Conservation (phyloP, 2,888 invertebrate genomes). For the Polymixis lichenea region DNA sequence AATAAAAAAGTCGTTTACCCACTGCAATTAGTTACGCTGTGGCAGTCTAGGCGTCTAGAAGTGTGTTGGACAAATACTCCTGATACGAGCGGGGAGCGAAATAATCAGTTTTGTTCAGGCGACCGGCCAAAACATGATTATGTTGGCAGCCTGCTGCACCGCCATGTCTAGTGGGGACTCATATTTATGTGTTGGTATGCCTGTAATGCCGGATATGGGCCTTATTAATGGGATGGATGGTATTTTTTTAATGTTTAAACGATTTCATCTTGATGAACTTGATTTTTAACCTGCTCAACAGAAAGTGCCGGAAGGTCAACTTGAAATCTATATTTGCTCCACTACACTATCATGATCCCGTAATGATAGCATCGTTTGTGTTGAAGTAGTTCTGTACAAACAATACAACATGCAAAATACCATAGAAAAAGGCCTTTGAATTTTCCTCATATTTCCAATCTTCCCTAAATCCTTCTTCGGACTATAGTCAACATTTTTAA, state of each 20-base stretch:
- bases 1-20: background rate
- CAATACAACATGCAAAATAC: background rate
- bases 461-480: too few species aligned
- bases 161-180: slow-evolving; percentile 21
- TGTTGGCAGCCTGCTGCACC: slow-evolving; percentile 69
- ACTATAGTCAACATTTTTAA: background rate
- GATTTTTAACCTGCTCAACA: background rate
- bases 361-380: background rate
- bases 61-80: slow-evolving; percentile 47
- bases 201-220: slow-evolving; percentile 39
- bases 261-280: background rate
- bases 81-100: slow-evolving; percentile 58
- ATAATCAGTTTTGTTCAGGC: slow-evolving; percentile 78
- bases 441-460: background rate
- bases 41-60: slow-evolving; percentile 12
- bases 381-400: background rate
- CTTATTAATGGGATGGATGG: slow-evolving; percentile 19
- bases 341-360: background rate
- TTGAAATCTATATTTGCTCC: background rate
- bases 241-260: background rate
- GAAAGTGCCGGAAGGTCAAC: background rate
- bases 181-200: slow-evolving; percentile 51
- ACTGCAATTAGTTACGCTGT: slow-evolving; percentile 10
- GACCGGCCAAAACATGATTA: slow-evolving; percentile 78
- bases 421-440: background rate